These are phyloP conservation scores for Ooceraea biroi DNA, from an alignment of 1,140 invertebrate species.

Conservation along the genomic window DNA sequence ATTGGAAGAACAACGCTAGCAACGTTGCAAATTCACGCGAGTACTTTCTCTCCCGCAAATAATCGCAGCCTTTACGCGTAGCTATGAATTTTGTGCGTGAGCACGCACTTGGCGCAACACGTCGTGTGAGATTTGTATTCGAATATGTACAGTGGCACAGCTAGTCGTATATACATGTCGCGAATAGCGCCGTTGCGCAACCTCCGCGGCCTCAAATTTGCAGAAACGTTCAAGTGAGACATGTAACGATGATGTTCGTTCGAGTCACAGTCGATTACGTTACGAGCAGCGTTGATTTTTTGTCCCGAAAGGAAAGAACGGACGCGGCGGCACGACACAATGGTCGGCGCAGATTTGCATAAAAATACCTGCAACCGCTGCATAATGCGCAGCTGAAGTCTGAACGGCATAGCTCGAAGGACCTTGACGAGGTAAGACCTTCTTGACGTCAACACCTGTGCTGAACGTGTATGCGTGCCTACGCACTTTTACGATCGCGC, in stretches of 20 bases:
- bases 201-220: slow-evolving; percentile 47
- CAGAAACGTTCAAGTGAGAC: slow-evolving; percentile 1
- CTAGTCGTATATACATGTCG: neutral
- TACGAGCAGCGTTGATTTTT: slow-evolving; percentile 23
- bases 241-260: slow-evolving; percentile 54
- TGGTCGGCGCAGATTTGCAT: slow-evolving; percentile 79
- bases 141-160: slow-evolving; percentile 45
- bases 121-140: slow-evolving; percentile 41
- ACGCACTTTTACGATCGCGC: slow-evolving; percentile 56
- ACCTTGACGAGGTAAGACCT: slow-evolving; percentile 77
- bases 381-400: slow-evolving; percentile 67
- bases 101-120: neutral
- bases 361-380: slow-evolving; percentile 76
- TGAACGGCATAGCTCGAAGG: slow-evolving; percentile 47
- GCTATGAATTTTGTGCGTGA: slow-evolving; percentile 20
- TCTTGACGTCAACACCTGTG: slow-evolving; percentile 73
- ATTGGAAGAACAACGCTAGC: neutral
- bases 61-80: slow-evolving; percentile 21
- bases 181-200: slow-evolving; percentile 57
- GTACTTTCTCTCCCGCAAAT: slow-evolving; percentile 44
- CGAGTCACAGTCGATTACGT: slow-evolving; percentile 52
- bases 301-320: slow-evolving; percentile 20
- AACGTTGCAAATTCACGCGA: slow-evolving; percentile 3
- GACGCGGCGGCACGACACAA: slow-evolving; percentile 68
- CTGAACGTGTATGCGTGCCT: slow-evolving; percentile 50